phyloP scores from a whole-genome alignment of 2,888 invertebrate genomes.

The Coremacera marginata region DNA sequence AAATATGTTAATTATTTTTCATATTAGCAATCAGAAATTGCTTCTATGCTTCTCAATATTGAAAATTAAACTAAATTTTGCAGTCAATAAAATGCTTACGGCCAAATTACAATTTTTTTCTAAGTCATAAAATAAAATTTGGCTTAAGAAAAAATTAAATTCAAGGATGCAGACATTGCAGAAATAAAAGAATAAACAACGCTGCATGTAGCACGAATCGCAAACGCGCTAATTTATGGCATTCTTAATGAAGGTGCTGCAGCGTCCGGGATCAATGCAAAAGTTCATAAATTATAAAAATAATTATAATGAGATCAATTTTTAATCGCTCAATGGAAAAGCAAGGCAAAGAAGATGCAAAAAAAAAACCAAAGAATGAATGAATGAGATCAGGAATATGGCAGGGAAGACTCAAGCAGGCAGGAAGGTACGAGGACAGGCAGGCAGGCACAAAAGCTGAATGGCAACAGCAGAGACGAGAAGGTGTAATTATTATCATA shows the following conservation, averaged over 20 bases:
- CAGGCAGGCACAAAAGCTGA: not conserved
- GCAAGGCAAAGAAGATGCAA: not conserved
- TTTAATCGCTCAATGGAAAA: slow-evolving; percentile 54
- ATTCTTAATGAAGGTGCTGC: slow-evolving; percentile 35
- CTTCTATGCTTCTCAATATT: too few species aligned
- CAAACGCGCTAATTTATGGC: slow-evolving; percentile 36
- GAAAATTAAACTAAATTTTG: too few species aligned
- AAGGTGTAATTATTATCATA: slow-evolving; percentile 67
- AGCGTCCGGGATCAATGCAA: slow-evolving; percentile 46
- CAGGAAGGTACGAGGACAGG: too few species aligned
- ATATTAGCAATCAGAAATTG: too few species aligned
- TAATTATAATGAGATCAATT: slow-evolving; percentile 65
- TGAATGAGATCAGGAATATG: not conserved
- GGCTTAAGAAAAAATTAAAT: not conserved
- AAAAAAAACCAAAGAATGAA: not conserved
- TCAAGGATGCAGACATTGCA: not conserved
- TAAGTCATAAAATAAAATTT: not conserved
- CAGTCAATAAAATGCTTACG: too few species aligned
- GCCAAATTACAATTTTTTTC: not conserved
- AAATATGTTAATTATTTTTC: too few species aligned
- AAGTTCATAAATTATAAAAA: slow-evolving; percentile 64
- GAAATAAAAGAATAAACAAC: not conserved
- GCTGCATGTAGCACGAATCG: slow-evolving; percentile 19
- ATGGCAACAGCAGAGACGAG: slow-evolving; percentile 37
- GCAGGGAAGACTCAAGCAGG: not conserved